These are phyloP conservation scores for Sesia apiformis DNA, from an alignment of 2,888 invertebrate genomes.

Conservation along the genomic window DNA sequence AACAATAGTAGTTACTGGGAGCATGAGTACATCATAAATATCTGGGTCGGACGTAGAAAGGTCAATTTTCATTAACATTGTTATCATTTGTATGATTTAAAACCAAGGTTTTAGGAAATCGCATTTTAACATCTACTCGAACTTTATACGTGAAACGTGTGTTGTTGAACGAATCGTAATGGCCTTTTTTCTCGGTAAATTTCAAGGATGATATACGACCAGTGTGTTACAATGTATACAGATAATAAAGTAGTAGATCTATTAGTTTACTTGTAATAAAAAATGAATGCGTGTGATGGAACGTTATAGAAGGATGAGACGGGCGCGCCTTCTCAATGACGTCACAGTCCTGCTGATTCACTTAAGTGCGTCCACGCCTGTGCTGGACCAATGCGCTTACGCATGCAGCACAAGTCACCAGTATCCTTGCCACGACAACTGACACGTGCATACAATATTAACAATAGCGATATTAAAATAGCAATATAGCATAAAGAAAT, in stretches of 20 bases:
- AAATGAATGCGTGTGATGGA: not conserved
- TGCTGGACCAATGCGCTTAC: conserved; percentile 34
- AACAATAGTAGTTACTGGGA: not conserved
- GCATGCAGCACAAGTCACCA: conserved; percentile 39
- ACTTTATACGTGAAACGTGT: too few species aligned
- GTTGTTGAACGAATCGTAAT: too few species aligned
- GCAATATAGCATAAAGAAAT: conserved; percentile 22
- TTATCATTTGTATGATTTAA: conserved; percentile 50
- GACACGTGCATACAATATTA: not conserved
- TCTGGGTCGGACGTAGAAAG: conserved; percentile 51
- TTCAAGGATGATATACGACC: too few species aligned
- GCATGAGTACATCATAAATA: not conserved
- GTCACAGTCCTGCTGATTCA: conserved; percentile 52
- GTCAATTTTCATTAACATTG: conserved; percentile 59
- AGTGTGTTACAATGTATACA: too few species aligned
- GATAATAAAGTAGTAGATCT: too few species aligned
- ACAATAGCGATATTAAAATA: not conserved
- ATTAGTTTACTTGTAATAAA: too few species aligned
- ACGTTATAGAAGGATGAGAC: conserved; percentile 27
- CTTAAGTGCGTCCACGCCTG: conserved; percentile 30
- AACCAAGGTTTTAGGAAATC: conserved; percentile 55
- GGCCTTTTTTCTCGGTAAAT: too few species aligned
- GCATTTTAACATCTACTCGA: conserved; percentile 7
- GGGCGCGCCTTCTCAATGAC: conserved; percentile 52
- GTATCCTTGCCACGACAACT: conserved; percentile 23